Evolutionary conservation across 2,113 vertebrate species (phyloP).

Genomic region (cattle (Bos taurus)): ARS-UCD2.0 NC_037336.1:39370501-39371000

Average conservation of each 20-base stretch:
- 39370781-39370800: neutral
- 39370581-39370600: neutral
- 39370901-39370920: neutral
- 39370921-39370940: neutral
- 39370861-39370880: neutral
- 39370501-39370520: constrained; percentile 18
- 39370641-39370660: neutral
- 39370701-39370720: neutral
- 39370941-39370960: neutral
- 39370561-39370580: neutral
- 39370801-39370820: neutral
- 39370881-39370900: neutral
- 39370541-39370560: neutral
- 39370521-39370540: neutral
- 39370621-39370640: neutral
- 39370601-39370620: neutral
- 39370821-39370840: neutral
- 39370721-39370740: neutral
- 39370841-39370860: neutral
- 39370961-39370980: neutral
- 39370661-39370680: neutral
- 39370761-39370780: neutral
- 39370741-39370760: neutral
- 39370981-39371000: neutral
- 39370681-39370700: neutral